phyloP scores from a whole-genome alignment of 2,797 vertebrate genomes.

The Onychomys leucogaster region DNA sequence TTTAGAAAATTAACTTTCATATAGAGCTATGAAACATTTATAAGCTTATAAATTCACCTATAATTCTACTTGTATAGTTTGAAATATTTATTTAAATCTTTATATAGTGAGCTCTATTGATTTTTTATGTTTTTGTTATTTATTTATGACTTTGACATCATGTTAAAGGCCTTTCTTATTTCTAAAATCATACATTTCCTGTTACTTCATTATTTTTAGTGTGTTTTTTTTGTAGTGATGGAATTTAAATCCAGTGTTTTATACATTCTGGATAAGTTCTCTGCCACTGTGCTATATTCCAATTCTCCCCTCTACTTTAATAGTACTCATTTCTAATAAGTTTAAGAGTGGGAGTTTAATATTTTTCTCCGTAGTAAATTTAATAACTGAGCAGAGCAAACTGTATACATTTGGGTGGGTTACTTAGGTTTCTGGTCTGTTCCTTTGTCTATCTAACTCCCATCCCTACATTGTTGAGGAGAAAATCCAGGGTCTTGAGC shows the following conservation, averaged over 20 bases:
- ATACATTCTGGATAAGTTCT: background rate
- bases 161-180: background rate
- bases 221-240: background rate
- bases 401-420: fast-evolving
- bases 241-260: background rate
- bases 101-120: background rate
- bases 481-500: background rate
- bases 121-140: background rate
- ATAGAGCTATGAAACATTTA: background rate
- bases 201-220: background rate
- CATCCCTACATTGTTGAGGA: background rate
- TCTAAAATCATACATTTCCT: background rate
- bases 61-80: background rate
- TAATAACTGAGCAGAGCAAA: background rate
- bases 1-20: background rate
- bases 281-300: background rate
- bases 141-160: background rate
- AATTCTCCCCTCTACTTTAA: background rate
- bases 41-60: background rate
- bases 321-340: background rate
- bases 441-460: background rate
- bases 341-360: background rate
- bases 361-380: background rate
- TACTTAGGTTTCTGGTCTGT: background rate
- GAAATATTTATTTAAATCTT: conserved; percentile 11